Base-by-base conservation (phyloP, 2,888 invertebrate species). In the Onthophagus sagittarius region DNA sequence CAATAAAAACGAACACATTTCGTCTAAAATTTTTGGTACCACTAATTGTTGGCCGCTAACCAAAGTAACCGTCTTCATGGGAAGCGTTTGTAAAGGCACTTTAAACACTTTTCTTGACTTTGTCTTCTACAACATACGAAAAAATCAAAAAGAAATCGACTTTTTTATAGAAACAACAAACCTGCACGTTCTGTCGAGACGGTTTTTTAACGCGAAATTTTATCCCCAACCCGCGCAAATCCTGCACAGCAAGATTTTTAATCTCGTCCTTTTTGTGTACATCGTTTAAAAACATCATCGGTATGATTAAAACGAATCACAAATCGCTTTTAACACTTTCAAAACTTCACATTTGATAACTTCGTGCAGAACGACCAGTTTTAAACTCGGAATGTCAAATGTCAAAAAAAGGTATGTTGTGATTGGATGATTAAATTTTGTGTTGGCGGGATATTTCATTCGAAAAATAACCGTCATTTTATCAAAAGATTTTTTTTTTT, bases 21-120 rank as follows among this genome's bases (percentile, higher is more conserved):
- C 91, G 78, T 90, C 89, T 0, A 94, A 89, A 80, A 94, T 90
- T 77, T 88, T 87, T 5, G 95, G 94, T 53, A 94, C 89, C 82
- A 90, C 88, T 62, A 94, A 86, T 76, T 91, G 90, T 80, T 90
- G 90, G 23, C 92, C 93, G 82, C 91, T 92, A 77, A 89, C 88
- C 77, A 92, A 87, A 75, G 91, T 87, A 3, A 89, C 88, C 69
- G 88, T 87, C 74, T 89, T 88, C 72, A 88, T 80, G 63, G 88
- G 87, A 62, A 90, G 83, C 71, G 85, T 82, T 64, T 86, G 84
- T 53, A 91, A 80, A n/a, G 87, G 86, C 15, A 85, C 86, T 77
- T 88, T 88, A 79, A 91, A 91, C 1, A 90, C 84, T 77, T 78
- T 78, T 64, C 76, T 72, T 6, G 72, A 75, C 76, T 79, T 83